Evolutionary conservation across 1,140 invertebrate genomes (phyloP), one percentile per base, ranked within the genome.

Genomic region (Batillaria attramentaria): DNA sequence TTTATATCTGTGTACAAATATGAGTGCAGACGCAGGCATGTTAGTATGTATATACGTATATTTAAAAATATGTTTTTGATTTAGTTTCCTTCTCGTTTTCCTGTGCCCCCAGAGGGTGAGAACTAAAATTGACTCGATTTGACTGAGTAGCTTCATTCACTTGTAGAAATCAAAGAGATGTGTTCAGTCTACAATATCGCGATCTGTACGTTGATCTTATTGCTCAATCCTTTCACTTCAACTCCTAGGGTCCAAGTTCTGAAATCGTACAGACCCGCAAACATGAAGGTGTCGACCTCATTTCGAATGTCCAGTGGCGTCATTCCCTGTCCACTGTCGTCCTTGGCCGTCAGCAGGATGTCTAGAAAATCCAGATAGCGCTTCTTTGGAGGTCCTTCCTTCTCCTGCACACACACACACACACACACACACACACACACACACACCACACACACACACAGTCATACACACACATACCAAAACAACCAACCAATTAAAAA

Each of bases 221-320:
- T n/a, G n/a, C n/a, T n/a, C n/a, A n/a, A n/a, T n/a, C n/a, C n/a
- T n/a, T 1, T 54, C 46, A 54, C 10, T 50, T 50, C 46, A 10
- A 24, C 46, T 13, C 24, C 46, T 24, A 10, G 10, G 46, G 10
- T 13, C 10, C 46, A 50, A 50, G 46, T 10, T 10, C 46, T 10
- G 24, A 10, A 10, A 50, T 50, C 46, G 46, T 10, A 20, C 43
- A 72, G 20, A 50, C 93, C 91, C 82, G 87, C 84, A 73, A 85
- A 85, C 37, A 86, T 41, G 54, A 86, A 85, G 16, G 84, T 84
- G 69, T 85, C 77, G 1, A 86, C 85, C 73, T 86, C 85, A 69
- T 80, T 75, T 66, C 84, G 57, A 16, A 85, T 85, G 57, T 86
- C 84, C 16, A 18, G 28, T 39, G 72, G 68, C 37, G 75, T 80